phyloP scores from a whole-genome alignment of 37 sponge, comb jelly and placozoan genomes.

The Crambe crambe region DNA sequence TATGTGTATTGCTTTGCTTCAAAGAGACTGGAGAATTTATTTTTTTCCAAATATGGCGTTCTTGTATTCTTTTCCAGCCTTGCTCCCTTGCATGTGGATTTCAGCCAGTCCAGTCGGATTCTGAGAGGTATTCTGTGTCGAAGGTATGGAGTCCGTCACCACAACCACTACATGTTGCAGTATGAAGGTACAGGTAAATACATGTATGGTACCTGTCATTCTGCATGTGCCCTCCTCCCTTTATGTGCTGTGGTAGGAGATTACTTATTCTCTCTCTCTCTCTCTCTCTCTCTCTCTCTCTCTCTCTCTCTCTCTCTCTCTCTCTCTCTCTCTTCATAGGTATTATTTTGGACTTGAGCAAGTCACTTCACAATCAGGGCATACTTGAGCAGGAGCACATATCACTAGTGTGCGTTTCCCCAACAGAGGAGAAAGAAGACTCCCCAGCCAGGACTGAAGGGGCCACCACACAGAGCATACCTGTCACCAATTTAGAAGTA shows the following conservation, averaged over 20 bases:
- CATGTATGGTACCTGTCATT: neutral
- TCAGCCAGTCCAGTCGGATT: conserved; percentile 74
- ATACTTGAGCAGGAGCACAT: conserved; percentile 52
- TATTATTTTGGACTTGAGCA: conserved; percentile 34
- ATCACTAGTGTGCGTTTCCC: conserved; percentile 12
- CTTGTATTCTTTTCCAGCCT: conserved; percentile 13
- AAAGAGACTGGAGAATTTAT: no score
- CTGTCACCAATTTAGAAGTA: conserved; percentile 1
- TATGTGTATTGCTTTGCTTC: neutral
- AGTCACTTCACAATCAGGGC: conserved; percentile 76
- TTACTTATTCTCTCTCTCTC: neutral
- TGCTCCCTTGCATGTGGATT: conserved; percentile 58
- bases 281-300: conserved; percentile 1
- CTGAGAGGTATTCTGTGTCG: conserved; percentile 76
- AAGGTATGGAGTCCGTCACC: conserved; percentile 76
- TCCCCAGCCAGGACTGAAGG: neutral
- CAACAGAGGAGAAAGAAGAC: neutral
- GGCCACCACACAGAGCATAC: neutral
- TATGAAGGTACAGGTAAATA: conserved; percentile 68
- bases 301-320: no score
- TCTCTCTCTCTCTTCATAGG: no score
- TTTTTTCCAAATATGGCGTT: no score
- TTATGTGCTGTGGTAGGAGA: neutral
- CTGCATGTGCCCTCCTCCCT: neutral
- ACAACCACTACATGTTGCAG: conserved; percentile 51